Base-by-base conservation (phyloP, 2,113 vertebrate species). In the Aspidoscelis tigris region DNA sequence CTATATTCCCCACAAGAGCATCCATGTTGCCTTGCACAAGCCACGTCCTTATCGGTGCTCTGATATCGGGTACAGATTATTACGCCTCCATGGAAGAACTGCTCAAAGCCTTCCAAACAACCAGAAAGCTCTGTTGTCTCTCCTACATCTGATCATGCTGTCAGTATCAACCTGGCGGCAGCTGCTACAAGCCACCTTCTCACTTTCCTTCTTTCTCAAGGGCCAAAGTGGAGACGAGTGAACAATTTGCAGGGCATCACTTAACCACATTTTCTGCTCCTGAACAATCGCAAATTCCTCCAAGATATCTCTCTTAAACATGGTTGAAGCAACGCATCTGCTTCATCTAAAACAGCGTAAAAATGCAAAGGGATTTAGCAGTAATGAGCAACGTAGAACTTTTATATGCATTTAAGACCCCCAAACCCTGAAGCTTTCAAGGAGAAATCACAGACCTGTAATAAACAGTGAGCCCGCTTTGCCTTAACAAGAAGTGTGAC, bases 201-300 rank as follows among this genome's bases (percentile, higher is more conserved):
- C 55, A 41, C 70, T 74, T 73, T 84, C 21, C n/a, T 80, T 47
- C 14, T 84, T 79, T 79, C 76, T 84, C 61, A 79, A 79, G 70
- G n/a, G 55, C 55, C 12, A 24, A 78, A 70, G 22, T 47, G 70
- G 55, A 84, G n/a, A 14, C 7, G 53, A 71, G 21, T 0, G 0
- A 44, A 85, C 80, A 16, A 43, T 41, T 10, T 11, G 61, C 2
- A 22, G 2, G 2, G 1, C 44, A 50, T 0, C 0, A 72, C 24
- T 53, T 80, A 74, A 22, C 0, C 39, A 3, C 0, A 41, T 2
- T 14, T 53, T 14, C 76, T 68, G 43, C 7, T 3, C 33, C 7
- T 2, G 44, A n/a, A 22, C 58, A 50, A 6, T 0, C 1, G 0
- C 50, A 0, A 14, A 12, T 80, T 53, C 78, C 58, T 66, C 43